A percentile compares a stretch with the other conserved stretches of the same genome.
Conservation (phyloP, 2,888 invertebrate genomes). For the Nomada flava region DNA sequence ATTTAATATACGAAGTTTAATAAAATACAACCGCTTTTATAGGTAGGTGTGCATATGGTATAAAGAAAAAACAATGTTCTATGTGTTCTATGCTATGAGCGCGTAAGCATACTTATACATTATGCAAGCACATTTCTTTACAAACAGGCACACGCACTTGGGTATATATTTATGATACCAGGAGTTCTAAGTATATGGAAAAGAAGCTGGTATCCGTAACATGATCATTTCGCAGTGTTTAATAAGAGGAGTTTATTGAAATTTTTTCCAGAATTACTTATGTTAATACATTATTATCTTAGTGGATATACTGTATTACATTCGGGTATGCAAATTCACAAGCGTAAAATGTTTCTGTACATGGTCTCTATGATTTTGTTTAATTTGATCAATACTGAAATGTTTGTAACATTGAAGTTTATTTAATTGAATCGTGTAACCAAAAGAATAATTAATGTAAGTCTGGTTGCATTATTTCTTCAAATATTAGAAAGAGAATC, state of each 20-base stretch:
- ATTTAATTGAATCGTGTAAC: slow-evolving; percentile 41
- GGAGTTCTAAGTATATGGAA: not conserved
- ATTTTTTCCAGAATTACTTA: not conserved
- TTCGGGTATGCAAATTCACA: not conserved
- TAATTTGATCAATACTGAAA: not conserved
- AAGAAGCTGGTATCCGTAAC: not conserved
- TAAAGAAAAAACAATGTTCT: not conserved
- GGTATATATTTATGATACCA: not conserved
- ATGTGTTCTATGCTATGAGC: not conserved
- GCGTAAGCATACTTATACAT: not conserved
- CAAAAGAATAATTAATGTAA: slow-evolving; percentile 6
- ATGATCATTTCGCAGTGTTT: not conserved
- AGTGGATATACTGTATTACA: not conserved
- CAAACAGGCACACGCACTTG: not conserved
- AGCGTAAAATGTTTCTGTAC: not conserved
- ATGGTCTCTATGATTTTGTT: slow-evolving; percentile 3
- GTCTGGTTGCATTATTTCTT: slow-evolving; percentile 7
- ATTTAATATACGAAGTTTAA: slow-evolving; percentile 5
- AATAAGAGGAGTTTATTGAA: not conserved
- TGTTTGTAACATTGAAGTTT: not conserved
- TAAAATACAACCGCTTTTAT: too few relatives aligned
- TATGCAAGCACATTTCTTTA: not conserved
- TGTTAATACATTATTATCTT: not conserved
- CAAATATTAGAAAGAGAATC: not conserved
- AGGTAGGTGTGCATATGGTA: not conserved